Evolutionary conservation across 2,797 vertebrate genomes (phyloP), one percentile per base, ranked within the genome.

Genomic region (Podarcis siculus): DNA sequence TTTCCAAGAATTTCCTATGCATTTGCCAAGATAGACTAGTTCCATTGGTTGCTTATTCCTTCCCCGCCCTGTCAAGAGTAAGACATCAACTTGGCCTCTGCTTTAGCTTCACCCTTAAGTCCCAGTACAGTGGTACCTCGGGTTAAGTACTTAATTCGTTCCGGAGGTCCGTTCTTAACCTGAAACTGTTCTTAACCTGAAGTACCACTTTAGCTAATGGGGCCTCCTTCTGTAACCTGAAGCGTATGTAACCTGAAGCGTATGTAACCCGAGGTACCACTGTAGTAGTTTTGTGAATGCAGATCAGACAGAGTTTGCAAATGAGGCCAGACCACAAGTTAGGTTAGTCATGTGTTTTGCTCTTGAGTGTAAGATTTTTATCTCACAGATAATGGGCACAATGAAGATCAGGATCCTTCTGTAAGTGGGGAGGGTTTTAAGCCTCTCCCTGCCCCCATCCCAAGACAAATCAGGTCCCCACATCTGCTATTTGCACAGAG

Each of bases 1-100:
- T 80, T 87, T 75, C 25, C 9, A 42, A 87, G 15, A 79, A 76
- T 42, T 67, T 49, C 69, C 4, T 9, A 19, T n/a, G 8, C 72
- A 37, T 30, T 61, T 55, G 72, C 35, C 61, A 61, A 86, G 32
- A n/a, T 6, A 9, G 2, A 64, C 49, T 27, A 25, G 19, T 66
- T 72, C 71, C 80, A 71, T 23, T 55, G 17, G n/a, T 72, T 87
- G 89, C 55, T 79, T 30, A 25, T 5, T 79, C 30, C 82, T 45
- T 82, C 27, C 30, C 3, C 61, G n/a, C 69, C 61, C 80, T 37
- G 0, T 19, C 49, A 55, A 55, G 49, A 55, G 49, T 15, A 13
- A 90, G 73, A 77, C 86, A 7, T 86, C 87, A 35, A 5, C 27
- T 89, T 87, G 87, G 72, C 76, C 39, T 67, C 78, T 23, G 30